Evolutionary conservation across 2,888 invertebrate genomes (phyloP).

Genomic region (Ophraella communa): DNA sequence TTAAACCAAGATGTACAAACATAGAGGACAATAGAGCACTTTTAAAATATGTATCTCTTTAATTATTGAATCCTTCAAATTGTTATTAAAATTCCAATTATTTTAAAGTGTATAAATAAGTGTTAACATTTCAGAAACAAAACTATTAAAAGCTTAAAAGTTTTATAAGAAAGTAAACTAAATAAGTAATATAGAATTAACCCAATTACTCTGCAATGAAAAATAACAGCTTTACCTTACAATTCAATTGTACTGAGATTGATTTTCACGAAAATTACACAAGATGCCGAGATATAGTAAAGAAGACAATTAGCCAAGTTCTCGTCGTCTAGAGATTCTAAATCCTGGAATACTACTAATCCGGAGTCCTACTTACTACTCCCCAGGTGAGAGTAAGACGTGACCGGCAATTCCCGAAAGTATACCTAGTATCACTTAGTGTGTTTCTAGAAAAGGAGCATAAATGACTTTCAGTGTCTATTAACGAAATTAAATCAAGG

Average conservation of each 20-base stretch:
- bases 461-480: slow-evolving; percentile 35
- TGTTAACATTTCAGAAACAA: too few species aligned
- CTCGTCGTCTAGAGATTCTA: slow-evolving; percentile 24
- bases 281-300: slow-evolving; percentile 16
- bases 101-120: too few species aligned
- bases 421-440: slow-evolving; percentile 59
- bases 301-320: slow-evolving; percentile 56
- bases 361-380: slow-evolving; percentile 50
- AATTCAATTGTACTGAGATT: slow-evolving; percentile 2
- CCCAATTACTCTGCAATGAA: too few species aligned
- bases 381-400: slow-evolving; percentile 52
- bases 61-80: too few species aligned
- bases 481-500: slow-evolving; percentile 34
- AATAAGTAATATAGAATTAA: too few species aligned
- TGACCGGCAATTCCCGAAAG: slow-evolving; percentile 55
- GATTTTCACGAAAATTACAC: slow-evolving; percentile 5
- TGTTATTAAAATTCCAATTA: too few species aligned
- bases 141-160: too few species aligned
- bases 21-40: too few species aligned
- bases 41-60: too few species aligned
- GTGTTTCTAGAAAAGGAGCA: slow-evolving; percentile 44
- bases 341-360: not conserved
- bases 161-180: too few species aligned
- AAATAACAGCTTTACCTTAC: not conserved
- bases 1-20: too few species aligned